Evolutionary conservation across 2,113 vertebrate genomes (phyloP).

Genomic region (Pseudorhombus dupliciocellatus): DNA sequence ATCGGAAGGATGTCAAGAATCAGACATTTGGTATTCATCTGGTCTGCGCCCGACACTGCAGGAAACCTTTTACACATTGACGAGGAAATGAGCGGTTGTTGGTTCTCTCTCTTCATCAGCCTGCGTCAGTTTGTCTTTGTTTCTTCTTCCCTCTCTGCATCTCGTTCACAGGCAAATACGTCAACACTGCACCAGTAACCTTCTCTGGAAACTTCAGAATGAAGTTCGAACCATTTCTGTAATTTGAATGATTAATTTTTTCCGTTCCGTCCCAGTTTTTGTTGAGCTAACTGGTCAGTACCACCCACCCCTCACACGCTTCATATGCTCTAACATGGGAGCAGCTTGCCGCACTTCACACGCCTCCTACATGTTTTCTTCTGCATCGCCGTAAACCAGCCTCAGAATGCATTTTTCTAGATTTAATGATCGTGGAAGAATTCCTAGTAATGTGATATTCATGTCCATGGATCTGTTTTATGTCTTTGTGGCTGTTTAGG

Average conservation of each 20-base stretch:
- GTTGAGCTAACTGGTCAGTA: not conserved
- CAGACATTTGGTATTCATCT: constrained; percentile 38
- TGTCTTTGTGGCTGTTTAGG: no score
- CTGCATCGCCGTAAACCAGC: not conserved
- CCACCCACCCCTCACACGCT: not conserved
- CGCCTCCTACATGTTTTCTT: not conserved
- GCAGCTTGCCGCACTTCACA: not conserved
- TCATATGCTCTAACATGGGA: not conserved
- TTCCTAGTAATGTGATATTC: no score
- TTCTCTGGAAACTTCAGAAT: not conserved
- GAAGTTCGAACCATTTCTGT: not conserved
- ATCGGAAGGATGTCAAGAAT: constrained; percentile 31
- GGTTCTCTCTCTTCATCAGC: not conserved
- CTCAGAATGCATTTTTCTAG: not conserved
- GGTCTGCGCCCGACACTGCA: not conserved
- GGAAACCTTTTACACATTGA: constrained; percentile 42
- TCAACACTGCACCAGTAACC: not conserved
- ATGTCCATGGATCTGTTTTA: no score
- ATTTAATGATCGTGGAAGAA: not conserved
- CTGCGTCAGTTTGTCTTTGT: not conserved
- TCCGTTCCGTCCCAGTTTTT: not conserved
- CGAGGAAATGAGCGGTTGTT: constrained; percentile 48
- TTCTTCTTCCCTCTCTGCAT: not conserved
- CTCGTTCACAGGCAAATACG: constrained; percentile 9
- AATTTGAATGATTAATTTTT: not conserved